These are phyloP conservation scores for Calameuta idolon DNA, from an alignment of 2,888 invertebrate species.

Conservation along the genomic window DNA sequence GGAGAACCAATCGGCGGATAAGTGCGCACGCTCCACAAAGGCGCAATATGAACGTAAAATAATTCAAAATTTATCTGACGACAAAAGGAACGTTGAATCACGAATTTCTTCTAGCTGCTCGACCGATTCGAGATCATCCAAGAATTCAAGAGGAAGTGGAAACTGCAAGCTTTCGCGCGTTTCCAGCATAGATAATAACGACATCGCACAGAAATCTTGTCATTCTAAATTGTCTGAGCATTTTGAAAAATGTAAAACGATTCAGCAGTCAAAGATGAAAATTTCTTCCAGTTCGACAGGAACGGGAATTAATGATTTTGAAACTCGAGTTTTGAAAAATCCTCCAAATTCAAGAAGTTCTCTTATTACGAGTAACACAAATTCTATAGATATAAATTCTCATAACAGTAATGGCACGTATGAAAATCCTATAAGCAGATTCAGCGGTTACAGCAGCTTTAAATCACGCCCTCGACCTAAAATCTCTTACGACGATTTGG, in stretches of 20 bases:
- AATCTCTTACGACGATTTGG: conserved; percentile 69
- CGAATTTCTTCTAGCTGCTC: not conserved
- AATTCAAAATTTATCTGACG: not conserved
- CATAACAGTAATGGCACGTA: not conserved
- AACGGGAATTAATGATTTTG: not conserved
- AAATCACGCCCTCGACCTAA: conserved; percentile 42
- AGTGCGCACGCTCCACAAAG: not conserved
- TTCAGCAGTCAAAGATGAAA: not conserved
- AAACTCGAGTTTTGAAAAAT: conserved; percentile 30
- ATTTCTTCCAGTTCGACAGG: not conserved
- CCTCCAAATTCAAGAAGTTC: conserved; percentile 43
- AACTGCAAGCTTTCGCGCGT: not conserved
- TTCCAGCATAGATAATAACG: not conserved
- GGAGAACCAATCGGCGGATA: not conserved
- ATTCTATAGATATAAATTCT: not conserved
- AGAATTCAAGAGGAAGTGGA: not conserved
- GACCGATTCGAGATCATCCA: not conserved
- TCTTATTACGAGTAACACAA: conserved; percentile 15
- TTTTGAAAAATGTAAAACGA: not conserved
- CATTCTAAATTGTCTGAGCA: not conserved
- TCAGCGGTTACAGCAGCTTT: conserved; percentile 38
- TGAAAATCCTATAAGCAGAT: conserved; percentile 16
- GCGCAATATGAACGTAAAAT: not conserved
- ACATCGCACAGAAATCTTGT: not conserved
- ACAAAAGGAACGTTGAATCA: not conserved